phyloP scores from a whole-genome alignment of 1,140 invertebrate species.

The Plectrocnemia conspersa region DNA sequence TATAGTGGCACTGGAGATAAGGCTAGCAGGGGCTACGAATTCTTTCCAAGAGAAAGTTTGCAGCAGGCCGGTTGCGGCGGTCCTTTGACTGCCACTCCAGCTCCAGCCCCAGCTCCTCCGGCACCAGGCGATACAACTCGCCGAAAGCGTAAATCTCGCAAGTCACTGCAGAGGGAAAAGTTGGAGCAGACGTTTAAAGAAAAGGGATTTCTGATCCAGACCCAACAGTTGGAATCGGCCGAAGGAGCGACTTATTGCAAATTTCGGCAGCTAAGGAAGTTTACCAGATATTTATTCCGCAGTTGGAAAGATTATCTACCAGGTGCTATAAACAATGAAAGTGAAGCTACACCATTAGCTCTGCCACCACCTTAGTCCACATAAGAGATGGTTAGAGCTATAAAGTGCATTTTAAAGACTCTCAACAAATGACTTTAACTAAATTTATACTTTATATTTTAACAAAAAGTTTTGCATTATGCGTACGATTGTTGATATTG shows the following conservation, averaged over 20 bases:
- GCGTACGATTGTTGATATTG: too few relatives aligned
- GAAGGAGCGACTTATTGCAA: conserved; percentile 92
- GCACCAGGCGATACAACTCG: conserved; percentile 46
- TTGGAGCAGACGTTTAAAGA: conserved; percentile 88
- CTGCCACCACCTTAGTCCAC: conserved; percentile 10
- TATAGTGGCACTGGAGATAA: conserved; percentile 76
- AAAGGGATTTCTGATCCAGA: conserved; percentile 88
- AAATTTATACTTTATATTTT: too few relatives aligned
- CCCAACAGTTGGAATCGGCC: conserved; percentile 84
- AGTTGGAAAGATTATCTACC: conserved; percentile 92
- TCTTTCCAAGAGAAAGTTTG: conserved; percentile 65
- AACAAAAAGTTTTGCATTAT: too few relatives aligned
- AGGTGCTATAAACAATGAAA: conserved; percentile 57
- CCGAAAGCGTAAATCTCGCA: conserved; percentile 70
- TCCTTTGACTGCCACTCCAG: conserved; percentile 28
- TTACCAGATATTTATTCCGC: conserved; percentile 84
- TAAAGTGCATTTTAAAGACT: not conserved
- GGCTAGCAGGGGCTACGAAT: conserved; percentile 71
- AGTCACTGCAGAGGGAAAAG: conserved; percentile 79
- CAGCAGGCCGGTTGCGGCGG: conserved; percentile 40
- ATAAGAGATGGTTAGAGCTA: conserved; percentile 13
- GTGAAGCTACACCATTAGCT: conserved; percentile 25
- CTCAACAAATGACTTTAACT: too few relatives aligned
- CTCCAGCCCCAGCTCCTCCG: conserved; percentile 41
- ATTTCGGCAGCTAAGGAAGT: conserved; percentile 84